Conservation (phyloP, 2,797 vertebrate genomes). For the Ceyx erithaca region DNA sequence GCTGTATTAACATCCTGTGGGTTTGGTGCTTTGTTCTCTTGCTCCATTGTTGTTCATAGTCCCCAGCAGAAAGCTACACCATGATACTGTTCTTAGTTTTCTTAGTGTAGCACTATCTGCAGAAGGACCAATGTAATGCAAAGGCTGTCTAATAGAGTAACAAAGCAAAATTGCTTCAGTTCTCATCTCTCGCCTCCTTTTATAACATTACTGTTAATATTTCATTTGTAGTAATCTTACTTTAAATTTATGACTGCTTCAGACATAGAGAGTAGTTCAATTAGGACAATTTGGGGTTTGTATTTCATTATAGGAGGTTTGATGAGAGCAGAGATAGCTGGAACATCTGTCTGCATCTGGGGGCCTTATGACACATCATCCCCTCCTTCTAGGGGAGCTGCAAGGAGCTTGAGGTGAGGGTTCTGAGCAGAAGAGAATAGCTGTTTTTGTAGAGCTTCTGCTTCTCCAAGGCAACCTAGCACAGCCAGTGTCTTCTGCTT, state of each 20-base stretch:
- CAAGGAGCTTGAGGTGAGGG: rapidly evolving
- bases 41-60: not conserved
- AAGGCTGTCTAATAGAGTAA: slow-evolving; percentile 13
- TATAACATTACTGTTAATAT: not conserved
- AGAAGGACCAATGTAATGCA: not conserved
- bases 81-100: not conserved
- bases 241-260: slow-evolving; percentile 53
- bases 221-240: slow-evolving; percentile 36
- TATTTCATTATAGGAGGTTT: not conserved
- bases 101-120: not conserved
- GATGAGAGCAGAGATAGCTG: not conserved
- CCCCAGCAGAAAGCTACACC: not conserved
- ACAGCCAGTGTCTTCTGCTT: not conserved
- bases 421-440: not conserved
- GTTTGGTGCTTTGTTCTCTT: not conserved
- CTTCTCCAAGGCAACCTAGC: not conserved
- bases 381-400: not conserved
- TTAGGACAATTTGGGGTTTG: not conserved
- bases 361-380: not conserved
- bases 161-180: slow-evolving; percentile 23
- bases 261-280: slow-evolving; percentile 14
- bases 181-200: slow-evolving; percentile 9
- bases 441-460: not conserved
- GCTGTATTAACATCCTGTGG: not conserved
- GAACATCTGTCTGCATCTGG: not conserved